Percentiles rank a stretch among this genome's conserved stretches.
phyloP scores from a whole-genome alignment of 2,888 invertebrate species.

The Mythimna albipuncta region DNA sequence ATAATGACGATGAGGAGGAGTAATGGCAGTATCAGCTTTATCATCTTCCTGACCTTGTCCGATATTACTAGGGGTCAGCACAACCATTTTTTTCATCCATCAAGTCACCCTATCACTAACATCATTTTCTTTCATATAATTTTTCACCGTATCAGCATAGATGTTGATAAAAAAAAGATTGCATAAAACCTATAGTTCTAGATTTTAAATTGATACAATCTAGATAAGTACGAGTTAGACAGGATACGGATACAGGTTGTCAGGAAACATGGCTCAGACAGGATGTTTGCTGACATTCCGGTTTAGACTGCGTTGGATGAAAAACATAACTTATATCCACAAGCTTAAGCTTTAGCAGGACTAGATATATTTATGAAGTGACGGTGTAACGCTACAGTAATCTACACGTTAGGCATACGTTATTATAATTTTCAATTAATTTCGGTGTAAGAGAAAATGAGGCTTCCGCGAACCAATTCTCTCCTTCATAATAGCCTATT shows the following conservation, averaged over 20 bases:
- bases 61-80: too few species aligned
- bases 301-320: constrained; percentile 1
- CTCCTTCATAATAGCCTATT: constrained; percentile 22
- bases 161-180: background rate
- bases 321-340: constrained; percentile 14
- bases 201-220: background rate
- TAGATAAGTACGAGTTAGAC: constrained; percentile 19
- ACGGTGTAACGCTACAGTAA: background rate
- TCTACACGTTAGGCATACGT: background rate
- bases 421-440: constrained; percentile 30
- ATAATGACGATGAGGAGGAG: too few species aligned
- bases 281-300: constrained; percentile 33
- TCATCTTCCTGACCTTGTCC: too few species aligned
- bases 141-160: background rate
- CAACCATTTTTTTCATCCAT: too few species aligned
- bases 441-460: constrained; percentile 23
- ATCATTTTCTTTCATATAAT: background rate
- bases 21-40: too few species aligned
- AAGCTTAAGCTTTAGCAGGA: background rate
- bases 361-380: constrained; percentile 1
- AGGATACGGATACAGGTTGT: constrained; percentile 39
- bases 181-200: background rate
- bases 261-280: constrained; percentile 31
- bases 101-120: too few species aligned
- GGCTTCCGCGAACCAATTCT: constrained; percentile 16